phyloP scores from a whole-genome alignment of 2,888 invertebrate species.

The Plemyria rubiginata region DNA sequence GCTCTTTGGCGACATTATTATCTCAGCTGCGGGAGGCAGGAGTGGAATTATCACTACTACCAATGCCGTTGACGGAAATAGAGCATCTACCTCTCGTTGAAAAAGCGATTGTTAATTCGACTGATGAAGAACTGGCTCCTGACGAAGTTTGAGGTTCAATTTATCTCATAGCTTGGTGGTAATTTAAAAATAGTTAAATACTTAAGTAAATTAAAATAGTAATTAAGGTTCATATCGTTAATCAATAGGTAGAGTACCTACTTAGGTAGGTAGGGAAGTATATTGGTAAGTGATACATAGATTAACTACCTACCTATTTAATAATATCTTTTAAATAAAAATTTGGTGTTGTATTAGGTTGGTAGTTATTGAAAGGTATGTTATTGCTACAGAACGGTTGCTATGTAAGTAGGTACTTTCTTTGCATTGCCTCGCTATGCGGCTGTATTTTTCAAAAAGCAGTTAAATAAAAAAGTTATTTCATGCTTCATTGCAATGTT shows the following conservation, averaged over 20 bases:
- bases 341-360: neutral
- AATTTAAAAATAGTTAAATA: no score
- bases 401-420: no score
- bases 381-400: no score
- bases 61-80: constrained; percentile 38
- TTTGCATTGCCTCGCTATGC: neutral
- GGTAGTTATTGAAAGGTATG: neutral
- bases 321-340: no score
- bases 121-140: constrained; percentile 54
- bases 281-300: no score
- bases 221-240: no score
- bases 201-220: no score
- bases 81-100: constrained; percentile 5
- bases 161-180: no score
- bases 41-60: constrained; percentile 46
- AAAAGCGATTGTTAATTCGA: constrained; percentile 33
- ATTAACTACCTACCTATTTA: no score
- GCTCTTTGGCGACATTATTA: constrained; percentile 60
- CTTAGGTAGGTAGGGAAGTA: no score
- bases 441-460: no score
- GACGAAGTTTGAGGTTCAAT: constrained; percentile 64
- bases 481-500: constrained; percentile 24
- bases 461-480: constrained; percentile 17
- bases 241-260: no score
- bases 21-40: constrained; percentile 61